Base-by-base conservation (phyloP, 2,888 invertebrate species). In the Plebejus melissa region DNA sequence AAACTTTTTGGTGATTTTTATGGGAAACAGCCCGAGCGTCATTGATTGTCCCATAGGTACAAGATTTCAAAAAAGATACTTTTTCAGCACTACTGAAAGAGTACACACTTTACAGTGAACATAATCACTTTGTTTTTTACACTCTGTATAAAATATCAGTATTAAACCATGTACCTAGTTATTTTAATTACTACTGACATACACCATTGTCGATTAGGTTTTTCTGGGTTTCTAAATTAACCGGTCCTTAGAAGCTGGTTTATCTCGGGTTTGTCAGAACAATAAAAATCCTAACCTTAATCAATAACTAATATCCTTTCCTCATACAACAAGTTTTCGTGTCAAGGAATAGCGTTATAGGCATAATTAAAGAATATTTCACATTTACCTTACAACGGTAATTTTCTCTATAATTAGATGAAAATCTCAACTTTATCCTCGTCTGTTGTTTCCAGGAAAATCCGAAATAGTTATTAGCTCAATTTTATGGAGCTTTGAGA, bases 361-460 rank as follows among this genome's bases (percentile, higher is more conserved):
- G 72, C 72, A 32, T 50, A 54, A 54, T 54, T 54, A 72, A 72
- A 72, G 50, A 72, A 72, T 50, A 72, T 72, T 54, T 32, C 13
- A 50, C 16, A 72, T 72, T 72, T 50, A 54, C 72, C 54, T 72
- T 16, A 32, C 46, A 50, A 13, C 32, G 50, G 46, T 41, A 46
- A 71, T 46, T 32, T 32, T 22, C 46, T 28, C 32, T 32, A 36
- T 70, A 11, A 22, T 46, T 4, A 38, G 41, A 41, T n/a, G 9
- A 22, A 71, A 65, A 38, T n/a, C 13, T 60, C 16, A 28, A 41
- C 28, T 74, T 74, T 74, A 74, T 54, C 16, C n/a, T 46, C 28
- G 28, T 54, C 6, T 54, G 0, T 54, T 54, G 0, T 54, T 16
- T 46, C 16, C 16, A 22, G 7, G 22, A 72, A 71, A 72, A 72